Percentiles rank a stretch among this genome's conserved stretches.
These are phyloP conservation scores for Notodromas monacha DNA, from an alignment of 2,888 invertebrate genomes.

Conservation along the genomic window DNA sequence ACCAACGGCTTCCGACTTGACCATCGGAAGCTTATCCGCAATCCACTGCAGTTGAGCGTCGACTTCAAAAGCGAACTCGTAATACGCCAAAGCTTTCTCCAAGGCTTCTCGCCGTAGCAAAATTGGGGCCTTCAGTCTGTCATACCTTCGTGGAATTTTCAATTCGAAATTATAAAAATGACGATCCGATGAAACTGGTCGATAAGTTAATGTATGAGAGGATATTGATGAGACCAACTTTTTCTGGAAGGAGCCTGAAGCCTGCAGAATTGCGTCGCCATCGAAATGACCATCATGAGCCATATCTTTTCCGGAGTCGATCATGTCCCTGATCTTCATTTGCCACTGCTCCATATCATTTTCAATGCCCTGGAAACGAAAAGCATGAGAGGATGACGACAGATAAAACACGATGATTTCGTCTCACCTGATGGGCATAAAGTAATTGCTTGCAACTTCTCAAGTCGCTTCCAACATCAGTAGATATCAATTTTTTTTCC, in stretches of 20 bases:
- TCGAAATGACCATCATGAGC: constrained; percentile 81
- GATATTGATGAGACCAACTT: constrained; percentile 19
- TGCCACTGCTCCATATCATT: constrained; percentile 54
- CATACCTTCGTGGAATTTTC: constrained; percentile 19
- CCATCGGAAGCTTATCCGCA: constrained; percentile 49
- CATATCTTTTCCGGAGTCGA: constrained; percentile 45
- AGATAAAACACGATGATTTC: not conserved
- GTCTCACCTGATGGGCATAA: constrained; percentile 38
- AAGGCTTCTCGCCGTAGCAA: constrained; percentile 34
- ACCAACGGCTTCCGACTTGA: constrained; percentile 36
- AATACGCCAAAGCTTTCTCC: constrained; percentile 47
- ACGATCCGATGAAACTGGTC: constrained; percentile 5
- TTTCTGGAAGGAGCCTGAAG: constrained; percentile 36
- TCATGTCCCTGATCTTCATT: constrained; percentile 39
- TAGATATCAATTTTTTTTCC: constrained; percentile 36
- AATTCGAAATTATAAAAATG: constrained; percentile 5
- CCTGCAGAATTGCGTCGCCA: constrained; percentile 43
- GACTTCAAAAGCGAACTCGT: constrained; percentile 73
- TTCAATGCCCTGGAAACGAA: constrained; percentile 30
- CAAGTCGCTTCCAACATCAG: constrained; percentile 56
- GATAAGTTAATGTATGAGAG: too few species aligned
- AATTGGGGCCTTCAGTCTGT: constrained; percentile 35
- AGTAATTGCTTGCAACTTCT: constrained; percentile 63
- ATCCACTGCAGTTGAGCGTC: constrained; percentile 84
- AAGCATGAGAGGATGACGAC: too few species aligned